Conservation (phyloP, 2,113 vertebrate genomes). For the Zootoca vivipara region DNA sequence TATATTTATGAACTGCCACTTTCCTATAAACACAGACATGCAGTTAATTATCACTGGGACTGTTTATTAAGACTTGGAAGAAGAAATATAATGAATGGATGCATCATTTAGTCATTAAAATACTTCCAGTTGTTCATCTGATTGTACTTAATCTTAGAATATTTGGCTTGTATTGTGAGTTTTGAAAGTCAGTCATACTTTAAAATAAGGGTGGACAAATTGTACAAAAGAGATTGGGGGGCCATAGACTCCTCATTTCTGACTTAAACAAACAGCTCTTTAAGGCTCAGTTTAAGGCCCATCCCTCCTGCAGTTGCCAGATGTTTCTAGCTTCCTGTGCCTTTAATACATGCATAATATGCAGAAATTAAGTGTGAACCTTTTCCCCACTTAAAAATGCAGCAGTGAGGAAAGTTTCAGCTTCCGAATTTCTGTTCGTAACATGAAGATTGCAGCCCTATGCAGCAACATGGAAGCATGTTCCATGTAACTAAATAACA, state of each 20-base stretch:
- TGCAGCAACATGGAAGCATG: not conserved
- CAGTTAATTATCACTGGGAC: conserved; percentile 74
- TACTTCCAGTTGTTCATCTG: conserved; percentile 67
- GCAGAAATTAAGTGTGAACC: not conserved
- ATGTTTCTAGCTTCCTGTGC: not conserved
- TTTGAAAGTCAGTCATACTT: conserved; percentile 63
- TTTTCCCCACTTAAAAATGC: not conserved
- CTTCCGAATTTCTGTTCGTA: not conserved
- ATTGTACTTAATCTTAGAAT: conserved; percentile 37
- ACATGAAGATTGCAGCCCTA: not conserved
- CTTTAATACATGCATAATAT: not conserved
- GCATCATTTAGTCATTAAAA: conserved; percentile 75
- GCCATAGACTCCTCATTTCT: too few species aligned
- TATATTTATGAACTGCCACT: conserved; percentile 80
- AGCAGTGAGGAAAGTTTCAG: not conserved
- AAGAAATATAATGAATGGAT: conserved; percentile 77
- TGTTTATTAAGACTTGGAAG: conserved; percentile 80
- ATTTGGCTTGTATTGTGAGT: conserved; percentile 46
- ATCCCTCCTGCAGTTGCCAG: not conserved
- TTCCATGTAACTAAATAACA: not conserved
- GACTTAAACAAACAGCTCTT: not conserved
- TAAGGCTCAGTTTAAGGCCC: not conserved
- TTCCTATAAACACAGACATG: conserved; percentile 79
- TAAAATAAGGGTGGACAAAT: conserved; percentile 24
- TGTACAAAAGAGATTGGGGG: too few species aligned